A percentile compares a stretch with the other conserved stretches of the same genome.
These are phyloP conservation scores for Papilio helenus DNA, from an alignment of 1,140 invertebrate species.

Conservation along the genomic window DNA sequence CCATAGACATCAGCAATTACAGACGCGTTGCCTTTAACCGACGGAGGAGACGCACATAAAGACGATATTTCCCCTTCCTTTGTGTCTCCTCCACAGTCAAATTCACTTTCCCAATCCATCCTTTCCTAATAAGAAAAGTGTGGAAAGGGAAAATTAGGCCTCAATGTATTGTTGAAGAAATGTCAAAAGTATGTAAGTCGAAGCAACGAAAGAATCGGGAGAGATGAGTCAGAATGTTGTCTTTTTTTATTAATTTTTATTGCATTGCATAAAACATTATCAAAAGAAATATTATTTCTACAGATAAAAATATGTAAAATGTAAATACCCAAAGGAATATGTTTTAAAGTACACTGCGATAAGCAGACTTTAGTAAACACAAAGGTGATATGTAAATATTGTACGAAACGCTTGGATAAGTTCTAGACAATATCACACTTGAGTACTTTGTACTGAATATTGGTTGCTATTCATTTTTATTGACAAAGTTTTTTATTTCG, in stretches of 20 bases:
- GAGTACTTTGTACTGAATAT: not conserved
- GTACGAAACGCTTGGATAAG: not conserved
- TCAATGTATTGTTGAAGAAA: too few relatives aligned
- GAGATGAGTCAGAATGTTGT: not conserved
- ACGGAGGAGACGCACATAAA: too few relatives aligned
- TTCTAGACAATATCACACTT: not conserved
- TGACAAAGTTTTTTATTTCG: conserved; percentile 1
- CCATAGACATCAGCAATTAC: too few relatives aligned
- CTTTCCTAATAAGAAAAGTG: too few relatives aligned
- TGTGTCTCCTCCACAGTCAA: too few relatives aligned
- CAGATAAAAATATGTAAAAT: not conserved
- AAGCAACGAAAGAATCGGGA: not conserved
- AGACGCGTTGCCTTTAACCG: too few relatives aligned
- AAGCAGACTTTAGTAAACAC: not conserved
- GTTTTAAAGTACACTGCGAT: not conserved
- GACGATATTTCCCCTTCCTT: too few relatives aligned
- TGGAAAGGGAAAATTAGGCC: too few relatives aligned
- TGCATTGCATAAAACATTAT: not conserved
- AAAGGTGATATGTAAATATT: conserved; percentile 17
- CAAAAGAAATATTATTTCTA: not conserved
- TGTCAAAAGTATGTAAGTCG: not conserved
- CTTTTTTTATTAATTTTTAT: not conserved
- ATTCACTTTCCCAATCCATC: too few relatives aligned
- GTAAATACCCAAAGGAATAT: conserved; percentile 7
- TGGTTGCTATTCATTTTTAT: conserved; percentile 20